Percentiles rank a stretch among this genome's conserved stretches.
Evolutionary conservation across 2,113 vertebrate species (phyloP).

Genomic region (Macquaria ambigua): DNA sequence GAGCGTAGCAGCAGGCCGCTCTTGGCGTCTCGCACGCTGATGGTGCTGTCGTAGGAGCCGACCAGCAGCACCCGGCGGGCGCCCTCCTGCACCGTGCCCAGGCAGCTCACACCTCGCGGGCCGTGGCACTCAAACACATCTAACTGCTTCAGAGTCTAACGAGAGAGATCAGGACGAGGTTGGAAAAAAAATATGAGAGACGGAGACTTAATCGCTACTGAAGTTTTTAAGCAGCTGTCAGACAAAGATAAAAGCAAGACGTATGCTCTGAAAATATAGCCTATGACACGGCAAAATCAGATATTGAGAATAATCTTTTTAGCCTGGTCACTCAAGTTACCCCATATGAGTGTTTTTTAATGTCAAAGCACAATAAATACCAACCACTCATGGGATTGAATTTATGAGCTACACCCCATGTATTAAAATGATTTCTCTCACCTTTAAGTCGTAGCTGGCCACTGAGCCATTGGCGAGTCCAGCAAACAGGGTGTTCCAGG

Average conservation of each 20-base stretch:
- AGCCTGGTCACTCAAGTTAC: not conserved
- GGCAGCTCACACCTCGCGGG: slow-evolving; percentile 94
- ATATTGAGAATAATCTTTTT: not conserved
- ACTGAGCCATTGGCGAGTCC: slow-evolving; percentile 94
- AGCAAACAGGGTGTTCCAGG: slow-evolving; percentile 92
- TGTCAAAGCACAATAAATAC: not conserved
- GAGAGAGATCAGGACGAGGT: not conserved
- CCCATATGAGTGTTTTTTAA: not conserved
- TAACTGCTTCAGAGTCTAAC: slow-evolving; percentile 89
- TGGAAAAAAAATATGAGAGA: not conserved
- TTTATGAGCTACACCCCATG: not conserved
- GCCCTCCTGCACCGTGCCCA: slow-evolving; percentile 94
- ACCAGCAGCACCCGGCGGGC: slow-evolving; percentile 92
- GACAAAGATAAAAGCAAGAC: not conserved
- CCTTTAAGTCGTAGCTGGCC: slow-evolving; percentile 90
- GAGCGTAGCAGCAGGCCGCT: slow-evolving; percentile 93
- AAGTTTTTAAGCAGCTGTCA: not conserved
- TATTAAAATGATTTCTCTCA: slow-evolving; percentile 51
- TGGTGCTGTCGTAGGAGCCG: slow-evolving; percentile 97
- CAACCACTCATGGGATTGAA: not conserved
- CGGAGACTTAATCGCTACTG: not conserved
- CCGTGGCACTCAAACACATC: slow-evolving; percentile 95
- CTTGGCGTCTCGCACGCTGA: slow-evolving; percentile 93
- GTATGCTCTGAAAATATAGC: not conserved
- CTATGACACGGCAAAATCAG: no score